These are phyloP conservation scores for Cydia amplana DNA, from an alignment of 1,140 invertebrate genomes.

Conservation along the genomic window DNA sequence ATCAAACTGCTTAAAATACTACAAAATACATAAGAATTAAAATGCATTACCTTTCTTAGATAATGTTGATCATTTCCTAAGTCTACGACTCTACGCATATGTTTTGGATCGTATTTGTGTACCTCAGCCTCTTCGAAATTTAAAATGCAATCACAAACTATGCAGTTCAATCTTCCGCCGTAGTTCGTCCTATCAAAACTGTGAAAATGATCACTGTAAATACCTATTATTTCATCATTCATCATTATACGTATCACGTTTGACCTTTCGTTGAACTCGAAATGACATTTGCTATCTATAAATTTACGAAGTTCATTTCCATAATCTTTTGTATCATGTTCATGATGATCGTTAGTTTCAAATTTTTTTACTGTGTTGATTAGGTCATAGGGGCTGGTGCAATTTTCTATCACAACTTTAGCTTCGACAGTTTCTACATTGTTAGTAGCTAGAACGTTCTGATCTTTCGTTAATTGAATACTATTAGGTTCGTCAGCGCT, in stretches of 20 bases:
- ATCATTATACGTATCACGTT: not conserved
- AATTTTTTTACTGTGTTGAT: not conserved
- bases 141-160: not conserved
- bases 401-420: not conserved
- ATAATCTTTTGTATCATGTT: not conserved
- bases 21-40: no score
- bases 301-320: not conserved
- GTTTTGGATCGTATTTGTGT: not conserved
- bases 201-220: not conserved
- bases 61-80: constrained; percentile 1
- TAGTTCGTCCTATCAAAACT: not conserved
- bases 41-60: not conserved
- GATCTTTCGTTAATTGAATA: not conserved
- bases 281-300: not conserved
- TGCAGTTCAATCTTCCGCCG: not conserved
- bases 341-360: not conserved
- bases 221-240: not conserved
- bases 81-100: not conserved
- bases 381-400: not conserved
- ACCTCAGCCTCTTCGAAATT: not conserved
- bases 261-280: not conserved
- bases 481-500: not conserved
- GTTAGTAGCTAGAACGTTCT: not conserved
- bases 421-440: not conserved
- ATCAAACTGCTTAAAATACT: no score